Evolutionary conservation across 2,797 vertebrate genomes (phyloP).

Genomic region (Enoplosus armatus): DNA sequence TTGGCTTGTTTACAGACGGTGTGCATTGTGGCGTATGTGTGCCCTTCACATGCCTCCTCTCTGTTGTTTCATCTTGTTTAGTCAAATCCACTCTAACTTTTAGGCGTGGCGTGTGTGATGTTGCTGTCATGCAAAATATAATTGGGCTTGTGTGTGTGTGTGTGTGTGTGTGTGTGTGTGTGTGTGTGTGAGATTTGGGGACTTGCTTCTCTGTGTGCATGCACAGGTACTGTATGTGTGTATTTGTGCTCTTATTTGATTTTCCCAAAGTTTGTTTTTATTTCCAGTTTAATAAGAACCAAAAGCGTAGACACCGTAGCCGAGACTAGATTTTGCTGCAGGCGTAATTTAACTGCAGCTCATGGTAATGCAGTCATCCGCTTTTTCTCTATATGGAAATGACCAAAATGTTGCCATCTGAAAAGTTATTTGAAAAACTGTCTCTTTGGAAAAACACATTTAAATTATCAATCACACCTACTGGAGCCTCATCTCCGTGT

Average conservation of each 20-base stretch:
- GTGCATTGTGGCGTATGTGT: not conserved
- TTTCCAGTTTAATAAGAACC: slow-evolving; percentile 41
- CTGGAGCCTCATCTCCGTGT: slow-evolving; percentile 26
- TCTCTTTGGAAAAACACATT: slow-evolving; percentile 36
- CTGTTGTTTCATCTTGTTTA: slow-evolving; percentile 25
- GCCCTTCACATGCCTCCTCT: slow-evolving; percentile 23
- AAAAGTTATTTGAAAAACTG: slow-evolving; percentile 39
- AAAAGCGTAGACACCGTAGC: slow-evolving; percentile 31
- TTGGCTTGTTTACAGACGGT: slow-evolving; percentile 11
- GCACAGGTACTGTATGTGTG: not conserved
- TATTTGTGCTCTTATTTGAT: slow-evolving; percentile 7
- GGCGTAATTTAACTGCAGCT: slow-evolving; percentile 43
- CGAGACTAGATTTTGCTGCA: slow-evolving; percentile 14
- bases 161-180: no score
- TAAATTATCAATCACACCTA: slow-evolving; percentile 55
- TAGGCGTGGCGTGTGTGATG: not conserved
- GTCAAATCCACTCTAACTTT: slow-evolving; percentile 4
- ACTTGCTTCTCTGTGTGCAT: not conserved
- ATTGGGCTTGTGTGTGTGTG: not conserved
- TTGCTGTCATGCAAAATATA: not conserved
- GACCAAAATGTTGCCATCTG: slow-evolving; percentile 23
- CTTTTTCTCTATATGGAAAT: slow-evolving; percentile 47
- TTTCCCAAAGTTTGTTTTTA: slow-evolving; percentile 34
- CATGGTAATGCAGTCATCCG: slow-evolving; percentile 33
- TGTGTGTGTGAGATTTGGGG: not conserved